Evolutionary conservation across 2,888 invertebrate genomes (phyloP), one percentile per base, ranked within the genome.

Genomic region (Lochmaea crataegi): DNA sequence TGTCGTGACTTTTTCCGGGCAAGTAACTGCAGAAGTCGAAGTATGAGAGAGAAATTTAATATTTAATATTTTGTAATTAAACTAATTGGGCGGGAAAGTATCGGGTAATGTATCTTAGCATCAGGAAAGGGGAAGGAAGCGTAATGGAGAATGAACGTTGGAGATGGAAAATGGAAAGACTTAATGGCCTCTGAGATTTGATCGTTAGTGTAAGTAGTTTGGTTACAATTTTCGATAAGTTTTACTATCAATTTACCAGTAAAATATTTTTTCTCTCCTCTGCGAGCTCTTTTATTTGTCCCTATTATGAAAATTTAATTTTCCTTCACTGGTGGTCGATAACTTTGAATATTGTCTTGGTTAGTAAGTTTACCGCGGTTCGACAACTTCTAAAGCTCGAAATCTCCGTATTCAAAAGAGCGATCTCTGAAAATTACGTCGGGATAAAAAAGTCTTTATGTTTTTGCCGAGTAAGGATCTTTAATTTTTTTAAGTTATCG

Each of bases 61-160:
- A 71, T 71, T 68, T 74, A 71, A 68, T 60, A 68, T 65, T 65
- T 68, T 65, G 56, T 58, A 71, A 71, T 74, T 71, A 69, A 63
- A 65, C 56, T 73, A 69, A 73, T 69, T 66, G 58, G 71, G 42
- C 57, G 48, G 32, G 68, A 65, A 65, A 58, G 41, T 65, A 69
- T 73, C 73, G 63, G 57, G 45, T 73, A 41, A 73, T 66, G 65
- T 69, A 65, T 72, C 26, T 16, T 32, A 32, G 38, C 6, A n/a
- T n/a, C n/a, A n/a, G 56, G 51, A 51, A n/a, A 51, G n/a, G 65
- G 51, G 41, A 65, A 48, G 32, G 14, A 51, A 53, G n/a, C 32
- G 56, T 41, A 53, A 56, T 56, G 56, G 66, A 66, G 42, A 56
- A 45, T n/a, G 56, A 12, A 16, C 38, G 57, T 18, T 18, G n/a